Evolutionary conservation across 2,113 vertebrate genomes (phyloP).

Genomic region (Corydoras maculifer): DNA sequence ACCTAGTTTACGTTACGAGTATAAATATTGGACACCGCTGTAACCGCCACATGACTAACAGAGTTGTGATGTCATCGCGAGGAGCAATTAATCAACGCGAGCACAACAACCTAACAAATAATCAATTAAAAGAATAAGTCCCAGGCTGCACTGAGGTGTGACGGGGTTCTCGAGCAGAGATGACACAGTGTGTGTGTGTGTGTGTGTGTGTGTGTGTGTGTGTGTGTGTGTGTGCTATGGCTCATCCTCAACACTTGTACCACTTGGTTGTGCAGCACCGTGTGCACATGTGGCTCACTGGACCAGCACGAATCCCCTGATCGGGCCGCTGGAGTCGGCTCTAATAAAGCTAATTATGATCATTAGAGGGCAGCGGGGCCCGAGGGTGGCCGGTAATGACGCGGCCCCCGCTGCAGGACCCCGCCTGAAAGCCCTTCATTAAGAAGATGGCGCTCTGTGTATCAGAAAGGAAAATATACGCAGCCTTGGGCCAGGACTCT

Average conservation of each 20-base stretch:
- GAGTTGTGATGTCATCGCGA: too few species aligned
- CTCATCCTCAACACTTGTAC: constrained; percentile 12
- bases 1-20: too few species aligned
- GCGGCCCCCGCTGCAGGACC: constrained; percentile 29
- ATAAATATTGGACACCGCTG: too few species aligned
- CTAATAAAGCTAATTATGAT: constrained; percentile 69
- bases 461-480: constrained; percentile 42
- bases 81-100: constrained; percentile 45
- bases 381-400: constrained; percentile 54
- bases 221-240: too few species aligned
- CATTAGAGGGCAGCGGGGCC: constrained; percentile 63
- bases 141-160: constrained; percentile 56
- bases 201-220: constrained; percentile 24
- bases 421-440: constrained; percentile 40
- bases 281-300: constrained; percentile 29
- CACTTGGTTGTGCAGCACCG: constrained; percentile 28
- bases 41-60: too few species aligned
- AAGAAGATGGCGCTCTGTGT: constrained; percentile 43
- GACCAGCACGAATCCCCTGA: constrained; percentile 45
- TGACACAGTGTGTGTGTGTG: constrained; percentile 63
- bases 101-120: constrained; percentile 53
- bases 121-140: constrained; percentile 86
- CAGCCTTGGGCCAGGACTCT: constrained; percentile 37
- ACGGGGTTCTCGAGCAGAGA: constrained; percentile 68
- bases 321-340: constrained; percentile 53